Evolutionary conservation across 2,797 vertebrate genomes (phyloP).

Genomic region (Alauda arvensis): DNA sequence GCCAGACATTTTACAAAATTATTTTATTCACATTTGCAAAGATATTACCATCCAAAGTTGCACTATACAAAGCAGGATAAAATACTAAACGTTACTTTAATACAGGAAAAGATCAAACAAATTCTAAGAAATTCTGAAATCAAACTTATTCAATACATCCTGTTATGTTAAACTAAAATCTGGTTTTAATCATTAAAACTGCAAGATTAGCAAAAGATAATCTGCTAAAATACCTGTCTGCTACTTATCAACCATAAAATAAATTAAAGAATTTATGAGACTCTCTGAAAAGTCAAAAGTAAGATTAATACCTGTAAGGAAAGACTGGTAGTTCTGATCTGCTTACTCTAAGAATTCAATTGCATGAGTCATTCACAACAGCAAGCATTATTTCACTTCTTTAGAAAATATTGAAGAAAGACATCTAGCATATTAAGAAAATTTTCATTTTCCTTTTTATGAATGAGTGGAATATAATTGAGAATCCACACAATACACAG

Average conservation of each 20-base stretch:
- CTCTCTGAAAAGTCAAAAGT: neutral
- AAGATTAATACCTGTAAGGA: neutral
- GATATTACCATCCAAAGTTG: neutral
- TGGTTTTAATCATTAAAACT: neutral
- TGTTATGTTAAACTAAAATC: neutral
- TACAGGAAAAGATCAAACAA: neutral
- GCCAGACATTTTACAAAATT: neutral
- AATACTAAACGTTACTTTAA: neutral
- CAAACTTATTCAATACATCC: neutral
- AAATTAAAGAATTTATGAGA: neutral
- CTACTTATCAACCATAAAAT: neutral
- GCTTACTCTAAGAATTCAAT: neutral
- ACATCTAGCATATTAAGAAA: neutral
- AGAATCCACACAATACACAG: neutral
- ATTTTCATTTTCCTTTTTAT: neutral
- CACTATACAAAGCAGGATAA: neutral
- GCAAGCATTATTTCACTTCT: neutral
- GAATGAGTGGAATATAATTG: neutral
- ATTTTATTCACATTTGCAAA: slow-evolving; percentile 12
- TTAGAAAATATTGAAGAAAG: neutral
- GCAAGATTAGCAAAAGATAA: neutral
- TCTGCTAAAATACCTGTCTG: neutral
- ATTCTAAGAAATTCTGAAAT: neutral
- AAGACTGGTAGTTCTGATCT: neutral
- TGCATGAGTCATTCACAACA: neutral